Percentiles rank a stretch among this genome's conserved stretches.
Evolutionary conservation across 30 jellyfish, hydroid and myxozoan genomes (phyloP).

Genomic region (Rhopilema esculentum): DNA sequence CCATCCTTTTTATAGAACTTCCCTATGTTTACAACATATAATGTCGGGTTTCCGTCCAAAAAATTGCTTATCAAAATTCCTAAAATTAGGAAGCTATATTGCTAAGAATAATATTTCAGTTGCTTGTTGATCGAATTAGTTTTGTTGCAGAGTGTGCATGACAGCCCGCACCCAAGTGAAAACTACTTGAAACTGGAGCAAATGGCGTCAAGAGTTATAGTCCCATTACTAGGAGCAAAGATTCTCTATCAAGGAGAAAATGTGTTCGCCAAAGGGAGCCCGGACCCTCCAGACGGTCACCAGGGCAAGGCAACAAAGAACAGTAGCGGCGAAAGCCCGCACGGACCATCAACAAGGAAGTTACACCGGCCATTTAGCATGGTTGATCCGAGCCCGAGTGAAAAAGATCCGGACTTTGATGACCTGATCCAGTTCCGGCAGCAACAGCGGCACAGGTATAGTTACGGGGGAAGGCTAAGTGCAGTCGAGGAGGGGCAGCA

Average conservation of each 20-base stretch:
- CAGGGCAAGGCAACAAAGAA: slow-evolving; percentile 25
- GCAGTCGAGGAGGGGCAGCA: slow-evolving; percentile 84
- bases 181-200: slow-evolving; percentile 79
- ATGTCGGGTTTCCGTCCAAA: no score
- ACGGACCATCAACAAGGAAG: slow-evolving; percentile 15
- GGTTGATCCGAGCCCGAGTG: slow-evolving; percentile 69
- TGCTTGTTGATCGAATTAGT: no score
- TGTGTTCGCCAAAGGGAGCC: not conserved
- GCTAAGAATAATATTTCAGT: no score
- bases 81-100: no score
- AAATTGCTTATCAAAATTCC: no score
- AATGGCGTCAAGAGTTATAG: slow-evolving; percentile 82
- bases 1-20: no score
- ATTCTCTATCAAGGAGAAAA: slow-evolving; percentile 49
- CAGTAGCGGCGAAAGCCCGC: slow-evolving; percentile 64
- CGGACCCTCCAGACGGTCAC: slow-evolving; percentile 15
- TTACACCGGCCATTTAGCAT: slow-evolving; percentile 74
- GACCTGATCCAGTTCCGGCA: slow-evolving; percentile 82
- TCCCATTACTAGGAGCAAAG: slow-evolving; percentile 91
- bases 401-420: slow-evolving; percentile 87
- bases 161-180: slow-evolving; percentile 82
- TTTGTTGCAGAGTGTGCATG: slow-evolving; percentile 94
- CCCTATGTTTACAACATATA: no score
- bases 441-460: slow-evolving; percentile 73
- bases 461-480: slow-evolving; percentile 75